Base-by-base conservation (phyloP, 2,113 vertebrate species). In the Aptenodytes patagonicus region DNA sequence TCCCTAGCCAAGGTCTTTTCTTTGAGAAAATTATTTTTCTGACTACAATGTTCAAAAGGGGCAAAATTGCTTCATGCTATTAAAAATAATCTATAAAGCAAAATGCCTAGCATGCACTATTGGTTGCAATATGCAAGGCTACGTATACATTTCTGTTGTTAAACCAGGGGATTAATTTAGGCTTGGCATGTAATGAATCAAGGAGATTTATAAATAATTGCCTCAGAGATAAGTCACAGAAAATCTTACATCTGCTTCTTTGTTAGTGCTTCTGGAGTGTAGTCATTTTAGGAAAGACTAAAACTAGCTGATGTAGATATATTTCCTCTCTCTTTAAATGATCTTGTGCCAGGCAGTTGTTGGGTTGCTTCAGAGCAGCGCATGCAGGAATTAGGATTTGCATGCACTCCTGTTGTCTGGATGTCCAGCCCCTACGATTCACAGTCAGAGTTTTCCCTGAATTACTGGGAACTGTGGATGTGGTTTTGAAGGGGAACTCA, bases 161-260 rank as follows among this genome's bases (percentile, higher is more conserved):
- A 91, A 95, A 88, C 70, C 44, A 44, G 60, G 40, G 47, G 78
- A 91, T 95, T 95, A 95, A 95, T 95, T 96, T 95, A 90, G 94
- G 34, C 60, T 93, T 97, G 87, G 78, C 93, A 88, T 1, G 0
- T 90, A 88, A 90, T 96, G 93, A 96, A 90, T 96, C 55, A 80
- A 73, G 38, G 31, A 85, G 44, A 83, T 96, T 94, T 97, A 95
- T 91, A 97, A 96, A 96, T 95, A 95, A 97, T 93, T 97, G 92
- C 90, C 58, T 94, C 1, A 1, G 70, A 80, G 90, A 95, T 83
- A 97, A 95, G 89, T 94, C 91, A 93, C 75, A 96, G 82, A 96
- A 88, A 88, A 85, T 95, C 93, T 94, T 96, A 70, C 94, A 97
- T 96, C 95, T 97, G 94, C 69, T 91, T 91, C 91, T 97, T 96